Base-by-base conservation (phyloP, 2,888 invertebrate genomes). In the Drosophila borborema region DNA sequence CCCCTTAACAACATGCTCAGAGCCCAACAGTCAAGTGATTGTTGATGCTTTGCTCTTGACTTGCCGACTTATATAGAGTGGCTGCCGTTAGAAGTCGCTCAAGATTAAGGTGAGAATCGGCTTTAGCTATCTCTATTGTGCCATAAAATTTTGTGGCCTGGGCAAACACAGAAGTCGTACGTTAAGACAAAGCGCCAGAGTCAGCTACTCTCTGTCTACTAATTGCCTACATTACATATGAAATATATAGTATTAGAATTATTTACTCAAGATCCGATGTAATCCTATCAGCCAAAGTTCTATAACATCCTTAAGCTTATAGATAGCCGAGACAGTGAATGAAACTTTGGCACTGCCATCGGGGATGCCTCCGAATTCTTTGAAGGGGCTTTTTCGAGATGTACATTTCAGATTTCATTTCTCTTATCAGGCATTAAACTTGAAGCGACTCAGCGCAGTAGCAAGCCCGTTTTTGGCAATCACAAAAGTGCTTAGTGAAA, bases 401-500 rank as follows among this genome's bases (percentile, higher is more conserved):
- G 80, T 72, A 83, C 72, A 62, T 69, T 76, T 65, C 31, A 36
- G 18, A 4, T 48, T n/a, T n/a, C 1, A 31, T 31, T 66, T 67
- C 43, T 14, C 72, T 85, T 87, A 85, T 85, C 85, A 81, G 87
- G 55, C 89, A 79, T 89, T 85, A 68, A 87, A 81, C 89, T 72
- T 74, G 78, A 64, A 59, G 53, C 16, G 28, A 20, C 23, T 28
- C 23, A 9, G 28, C 28, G 7, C 41, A 16, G 8, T 10, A 23
- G n/a, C 54, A 23, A 40, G 23, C 28, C 40, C 18, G 18, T 18
- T 68, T 74, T 61, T 10, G 75, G 65, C 77, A 66, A 51, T 64
- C 64, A 2, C 48, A 48, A 60, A 53, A 71, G 61, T 65, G 68
- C 59, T 72, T 64, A 72, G 82, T 31, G 60, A 53, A 68, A 72